Conservation (phyloP, 23 tunicate species). For the Phallusia fumigata region DNA sequence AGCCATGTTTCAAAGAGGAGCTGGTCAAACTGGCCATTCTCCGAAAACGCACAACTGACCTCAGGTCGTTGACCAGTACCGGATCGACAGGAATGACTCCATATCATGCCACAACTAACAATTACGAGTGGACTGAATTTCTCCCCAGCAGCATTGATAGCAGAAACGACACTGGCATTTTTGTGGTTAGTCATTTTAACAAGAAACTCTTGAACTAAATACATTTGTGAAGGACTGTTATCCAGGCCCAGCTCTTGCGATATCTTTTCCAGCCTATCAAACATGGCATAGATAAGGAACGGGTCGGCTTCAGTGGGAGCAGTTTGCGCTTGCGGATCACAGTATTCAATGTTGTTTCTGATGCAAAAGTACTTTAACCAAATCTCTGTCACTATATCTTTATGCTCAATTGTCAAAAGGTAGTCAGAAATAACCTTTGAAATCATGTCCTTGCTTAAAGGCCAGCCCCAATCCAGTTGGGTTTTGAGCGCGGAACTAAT, state of each 20-base stretch:
- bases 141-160: constrained; percentile 46
- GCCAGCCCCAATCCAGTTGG: constrained; percentile 16
- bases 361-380: constrained; percentile 31
- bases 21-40: constrained; percentile 1
- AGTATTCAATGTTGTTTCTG: constrained; percentile 12
- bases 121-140: constrained; percentile 33
- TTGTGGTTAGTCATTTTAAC: not conserved
- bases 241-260: constrained; percentile 9
- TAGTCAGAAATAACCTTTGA: not conserved
- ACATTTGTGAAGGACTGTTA: constrained; percentile 31
- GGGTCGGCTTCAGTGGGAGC: constrained; percentile 17
- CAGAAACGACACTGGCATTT: constrained; percentile 23
- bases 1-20: constrained; percentile 26
- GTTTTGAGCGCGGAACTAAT: not conserved
- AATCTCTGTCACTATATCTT: constrained; percentile 6
- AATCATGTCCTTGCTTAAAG: not conserved
- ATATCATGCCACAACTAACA: constrained; percentile 16
- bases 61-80: not conserved
- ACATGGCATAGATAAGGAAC: constrained; percentile 12
- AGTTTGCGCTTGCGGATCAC: not conserved
- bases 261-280: constrained; percentile 20
- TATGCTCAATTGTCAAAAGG: not conserved
- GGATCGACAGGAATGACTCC: constrained; percentile 18
- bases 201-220: constrained; percentile 27
- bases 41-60: constrained; percentile 33